Evolutionary conservation across 2,113 vertebrate species (phyloP).

Genomic region (Orcinus orca): DNA sequence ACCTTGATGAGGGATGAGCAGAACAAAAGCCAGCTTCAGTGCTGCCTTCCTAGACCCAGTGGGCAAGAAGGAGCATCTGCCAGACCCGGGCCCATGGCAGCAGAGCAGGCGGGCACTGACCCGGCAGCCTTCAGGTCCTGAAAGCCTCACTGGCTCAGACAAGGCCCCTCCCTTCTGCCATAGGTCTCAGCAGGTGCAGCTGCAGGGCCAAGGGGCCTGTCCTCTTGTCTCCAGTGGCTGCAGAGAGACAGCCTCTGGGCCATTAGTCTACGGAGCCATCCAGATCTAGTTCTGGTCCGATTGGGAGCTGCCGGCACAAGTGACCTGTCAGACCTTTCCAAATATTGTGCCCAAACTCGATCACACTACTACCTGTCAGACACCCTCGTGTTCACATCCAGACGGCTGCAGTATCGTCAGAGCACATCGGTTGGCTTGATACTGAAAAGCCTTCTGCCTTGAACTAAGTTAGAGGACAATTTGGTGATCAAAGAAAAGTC

Average conservation of each 20-base stretch:
- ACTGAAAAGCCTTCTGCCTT: neutral
- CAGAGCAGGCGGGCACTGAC: neutral
- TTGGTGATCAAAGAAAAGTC: neutral
- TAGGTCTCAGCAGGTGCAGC: neutral
- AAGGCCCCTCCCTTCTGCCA: neutral
- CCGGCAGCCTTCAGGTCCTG: neutral
- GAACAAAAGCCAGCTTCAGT: neutral
- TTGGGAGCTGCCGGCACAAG: neutral
- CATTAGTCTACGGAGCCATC: neutral
- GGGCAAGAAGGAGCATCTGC: neutral
- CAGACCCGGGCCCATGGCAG: neutral
- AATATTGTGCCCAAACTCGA: neutral
- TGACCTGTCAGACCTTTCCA: neutral
- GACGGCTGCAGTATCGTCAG: fast-evolving
- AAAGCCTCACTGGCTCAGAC: too few relatives aligned
- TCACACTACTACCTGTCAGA: neutral
- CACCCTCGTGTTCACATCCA: fast-evolving
- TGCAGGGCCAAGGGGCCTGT: neutral
- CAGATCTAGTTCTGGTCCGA: neutral
- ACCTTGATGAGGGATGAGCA: neutral
- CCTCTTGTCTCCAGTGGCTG: neutral
- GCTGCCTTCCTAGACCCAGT: neutral
- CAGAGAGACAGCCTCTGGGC: neutral
- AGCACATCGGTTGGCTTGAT: neutral
- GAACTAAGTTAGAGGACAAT: neutral